phyloP scores from a whole-genome alignment of 2,113 vertebrate species.

The Corvus hawaiiensis region DNA sequence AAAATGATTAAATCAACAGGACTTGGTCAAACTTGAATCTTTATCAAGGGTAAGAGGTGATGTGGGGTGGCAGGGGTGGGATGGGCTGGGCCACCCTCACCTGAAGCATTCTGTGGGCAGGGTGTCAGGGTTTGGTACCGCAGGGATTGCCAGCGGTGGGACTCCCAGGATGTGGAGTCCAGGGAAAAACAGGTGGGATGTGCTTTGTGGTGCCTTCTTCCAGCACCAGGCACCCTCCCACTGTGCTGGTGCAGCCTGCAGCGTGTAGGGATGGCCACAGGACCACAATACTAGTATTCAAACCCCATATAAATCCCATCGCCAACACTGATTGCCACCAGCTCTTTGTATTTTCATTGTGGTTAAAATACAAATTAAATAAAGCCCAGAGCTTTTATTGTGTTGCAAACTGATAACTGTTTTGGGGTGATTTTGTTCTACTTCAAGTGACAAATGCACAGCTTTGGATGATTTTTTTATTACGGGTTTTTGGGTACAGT shows the following conservation, averaged over 20 bases:
- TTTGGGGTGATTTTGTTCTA: background rate
- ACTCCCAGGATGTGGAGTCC: background rate
- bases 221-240: background rate
- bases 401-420: conserved; percentile 57
- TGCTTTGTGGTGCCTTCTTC: background rate
- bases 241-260: background rate
- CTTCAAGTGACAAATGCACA: conserved; percentile 54
- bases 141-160: background rate
- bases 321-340: conserved; percentile 61
- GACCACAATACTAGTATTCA: background rate
- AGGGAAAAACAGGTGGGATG: background rate
- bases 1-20: conserved; percentile 65
- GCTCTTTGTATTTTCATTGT: conserved; percentile 73
- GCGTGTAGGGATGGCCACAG: background rate
- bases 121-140: background rate
- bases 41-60: background rate
- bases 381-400: conserved; percentile 53
- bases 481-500: conserved; percentile 53
- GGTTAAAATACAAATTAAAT: background rate
- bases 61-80: background rate
- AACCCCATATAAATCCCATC: background rate
- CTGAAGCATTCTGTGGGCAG: background rate
- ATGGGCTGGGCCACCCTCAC: background rate
- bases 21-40: conserved; percentile 65
- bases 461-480: conserved; percentile 51